Base-by-base conservation (phyloP, 2,888 invertebrate species). In the Agrochola macilenta region DNA sequence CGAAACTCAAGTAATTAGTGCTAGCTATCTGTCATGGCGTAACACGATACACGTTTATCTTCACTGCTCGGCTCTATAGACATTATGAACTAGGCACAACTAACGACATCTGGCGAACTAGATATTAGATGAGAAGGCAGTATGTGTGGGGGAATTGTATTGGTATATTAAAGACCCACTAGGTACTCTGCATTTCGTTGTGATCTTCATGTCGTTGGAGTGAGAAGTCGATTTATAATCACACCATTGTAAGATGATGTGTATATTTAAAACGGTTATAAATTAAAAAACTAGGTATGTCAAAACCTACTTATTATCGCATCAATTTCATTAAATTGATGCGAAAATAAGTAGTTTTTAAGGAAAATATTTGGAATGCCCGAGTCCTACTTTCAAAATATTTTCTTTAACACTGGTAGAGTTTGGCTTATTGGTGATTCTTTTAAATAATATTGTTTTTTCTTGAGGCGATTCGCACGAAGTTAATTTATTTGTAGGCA, bases 1-100 rank as follows among this genome's bases (percentile, higher is more conserved):
- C 84, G 76, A 80, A 86, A 88, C 84, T 84, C 76, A 8, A 80
- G 86, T 87, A 88, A 87, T 87, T 88, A 87, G 82, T 70, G 69
- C 76, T 69, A 80, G 79, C 86, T 78, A 86, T 84, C 79, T 83
- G 83, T 81, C 78, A 76, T 60, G 81, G 54, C 77, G 83, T 69
- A 43, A 75, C 75, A 65, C 77, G 78, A 85, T 79, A 74, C 77
- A 78, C 78, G 85, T 86, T 79, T 87, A 82, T 87, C 81, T 82
- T 85, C 66, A 26, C 68, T 64, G 46, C 82, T 77, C 64, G 68
- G 68, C 65, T 77, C 69, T 81, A 81, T 71, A 82, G 82, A 81
- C 85, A 63, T 72, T 74, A 85, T 85, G 58, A 74, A 85, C 82
- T 66, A 74, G 70, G 26, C 65, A 60, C 63, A 64, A 74, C 65